Percentiles rank a stretch among this genome's conserved stretches.
These are phyloP conservation scores for Gracilinanus agilis DNA, from an alignment of 2,113 vertebrate genomes.

Conservation along the genomic window DNA sequence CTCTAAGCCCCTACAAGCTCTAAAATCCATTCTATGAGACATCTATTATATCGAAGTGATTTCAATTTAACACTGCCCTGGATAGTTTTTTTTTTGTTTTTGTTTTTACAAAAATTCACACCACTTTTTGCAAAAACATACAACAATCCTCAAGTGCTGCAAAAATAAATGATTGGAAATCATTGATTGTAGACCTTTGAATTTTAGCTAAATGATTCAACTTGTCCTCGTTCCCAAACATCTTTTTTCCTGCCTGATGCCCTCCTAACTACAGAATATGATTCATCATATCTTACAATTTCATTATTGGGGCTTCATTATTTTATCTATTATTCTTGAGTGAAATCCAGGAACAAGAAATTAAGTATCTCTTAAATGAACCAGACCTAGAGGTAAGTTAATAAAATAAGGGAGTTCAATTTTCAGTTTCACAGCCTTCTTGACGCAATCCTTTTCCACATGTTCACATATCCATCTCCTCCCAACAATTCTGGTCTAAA, in stretches of 20 bases:
- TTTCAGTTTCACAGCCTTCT: neutral
- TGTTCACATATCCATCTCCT: neutral
- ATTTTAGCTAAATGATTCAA: slow-evolving; percentile 4
- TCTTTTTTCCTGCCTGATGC: neutral
- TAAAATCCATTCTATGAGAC: neutral
- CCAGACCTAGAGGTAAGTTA: neutral
- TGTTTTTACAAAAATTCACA: neutral
- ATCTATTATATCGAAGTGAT: neutral
- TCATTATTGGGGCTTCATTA: neutral
- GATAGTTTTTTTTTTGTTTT: neutral
- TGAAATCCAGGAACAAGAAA: neutral
- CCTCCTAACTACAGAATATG: neutral
- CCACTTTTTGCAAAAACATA: neutral
- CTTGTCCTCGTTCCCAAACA: neutral
- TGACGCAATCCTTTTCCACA: neutral
- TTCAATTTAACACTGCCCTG: neutral
- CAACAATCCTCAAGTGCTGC: neutral
- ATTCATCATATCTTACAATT: neutral
- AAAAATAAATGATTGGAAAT: neutral
- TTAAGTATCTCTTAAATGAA: neutral
- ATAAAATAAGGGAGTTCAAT: neutral
- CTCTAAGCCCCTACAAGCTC: neutral
- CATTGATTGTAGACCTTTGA: neutral
- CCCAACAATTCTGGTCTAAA: neutral
- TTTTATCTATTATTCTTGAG: neutral